phyloP scores from a whole-genome alignment of 2,113 vertebrate species.

The Lepus timidus region DNA sequence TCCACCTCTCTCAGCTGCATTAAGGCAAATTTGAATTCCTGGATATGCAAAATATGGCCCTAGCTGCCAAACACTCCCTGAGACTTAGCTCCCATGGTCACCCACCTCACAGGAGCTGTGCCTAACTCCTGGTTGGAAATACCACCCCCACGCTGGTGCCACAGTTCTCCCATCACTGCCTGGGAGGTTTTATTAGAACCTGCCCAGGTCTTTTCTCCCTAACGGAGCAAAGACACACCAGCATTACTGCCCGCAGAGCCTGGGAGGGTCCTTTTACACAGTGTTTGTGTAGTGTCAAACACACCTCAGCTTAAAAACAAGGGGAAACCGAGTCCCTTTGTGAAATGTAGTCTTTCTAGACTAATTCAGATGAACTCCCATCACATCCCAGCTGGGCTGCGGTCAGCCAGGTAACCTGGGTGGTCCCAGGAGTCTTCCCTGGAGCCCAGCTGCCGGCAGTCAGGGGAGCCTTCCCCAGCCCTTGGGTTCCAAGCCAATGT shows the following conservation, averaged over 20 bases:
- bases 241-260: neutral
- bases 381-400: neutral
- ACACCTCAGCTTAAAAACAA: neutral
- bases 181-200: neutral
- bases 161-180: neutral
- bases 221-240: neutral
- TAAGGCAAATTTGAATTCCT: neutral
- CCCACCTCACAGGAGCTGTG: neutral
- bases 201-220: neutral
- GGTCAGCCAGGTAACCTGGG: no score
- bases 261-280: accelerated
- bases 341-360: neutral
- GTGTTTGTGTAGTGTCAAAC: accelerated
- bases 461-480: neutral
- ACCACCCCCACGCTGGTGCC: neutral
- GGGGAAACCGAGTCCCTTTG: neutral
- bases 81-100: neutral
- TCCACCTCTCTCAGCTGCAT: neutral
- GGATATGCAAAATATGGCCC: neutral
- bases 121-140: neutral
- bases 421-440: neutral
- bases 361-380: neutral
- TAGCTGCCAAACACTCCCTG: neutral
- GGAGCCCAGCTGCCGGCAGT: neutral
- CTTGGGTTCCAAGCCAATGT: neutral